phyloP scores from a whole-genome alignment of 1,140 invertebrate species.

The Mylabris phalerata region DNA sequence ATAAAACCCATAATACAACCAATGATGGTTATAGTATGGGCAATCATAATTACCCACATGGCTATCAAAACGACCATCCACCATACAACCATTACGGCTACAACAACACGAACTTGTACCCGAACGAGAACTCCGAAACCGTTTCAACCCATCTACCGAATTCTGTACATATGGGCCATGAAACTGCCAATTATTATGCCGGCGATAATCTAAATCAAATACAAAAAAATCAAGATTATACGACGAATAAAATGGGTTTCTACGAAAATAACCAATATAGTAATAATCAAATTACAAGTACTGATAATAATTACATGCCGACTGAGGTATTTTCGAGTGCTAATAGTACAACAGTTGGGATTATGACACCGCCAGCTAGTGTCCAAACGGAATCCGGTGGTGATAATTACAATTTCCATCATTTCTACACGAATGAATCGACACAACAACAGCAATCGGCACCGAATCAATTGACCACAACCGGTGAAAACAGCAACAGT shows the following conservation, averaged over 20 bases:
- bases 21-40: slow-evolving; percentile 41
- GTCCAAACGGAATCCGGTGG: slow-evolving; percentile 49
- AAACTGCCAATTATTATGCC: slow-evolving; percentile 32
- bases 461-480: slow-evolving; percentile 44
- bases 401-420: slow-evolving; percentile 60
- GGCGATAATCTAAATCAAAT: slow-evolving; percentile 32
- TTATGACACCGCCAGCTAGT: slow-evolving; percentile 52
- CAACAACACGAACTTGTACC: slow-evolving; percentile 29
- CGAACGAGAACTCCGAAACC: slow-evolving; percentile 27
- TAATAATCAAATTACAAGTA: slow-evolving; percentile 28
- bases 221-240: slow-evolving; percentile 34
- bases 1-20: slow-evolving; percentile 40
- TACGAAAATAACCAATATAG: slow-evolving; percentile 37
- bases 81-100: slow-evolving; percentile 38
- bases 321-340: slow-evolving; percentile 30
- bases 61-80: slow-evolving; percentile 31
- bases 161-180: slow-evolving; percentile 27
- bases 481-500: slow-evolving; percentile 77
- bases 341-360: slow-evolving; percentile 27
- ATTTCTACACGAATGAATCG: slow-evolving; percentile 57
- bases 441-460: slow-evolving; percentile 45
- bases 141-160: slow-evolving; percentile 28
- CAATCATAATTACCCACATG: slow-evolving; percentile 38
- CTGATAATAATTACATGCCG: slow-evolving; percentile 41
- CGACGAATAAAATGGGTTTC: slow-evolving; percentile 29